phyloP scores from a whole-genome alignment of 2,888 invertebrate genomes.

The Oligia fasciuncula region DNA sequence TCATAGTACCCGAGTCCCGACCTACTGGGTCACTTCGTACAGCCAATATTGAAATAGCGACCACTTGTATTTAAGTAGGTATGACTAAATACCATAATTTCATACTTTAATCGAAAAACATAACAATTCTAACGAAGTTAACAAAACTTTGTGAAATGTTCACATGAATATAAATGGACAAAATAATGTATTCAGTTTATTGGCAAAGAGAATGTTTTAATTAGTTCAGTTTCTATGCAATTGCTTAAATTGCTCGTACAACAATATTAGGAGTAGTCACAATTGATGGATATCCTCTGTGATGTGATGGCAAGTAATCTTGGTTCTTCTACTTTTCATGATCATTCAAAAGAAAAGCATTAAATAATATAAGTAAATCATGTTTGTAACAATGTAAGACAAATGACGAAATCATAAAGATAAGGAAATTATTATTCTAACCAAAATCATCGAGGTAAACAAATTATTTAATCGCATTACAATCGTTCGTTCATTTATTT shows the following conservation, averaged over 20 bases:
- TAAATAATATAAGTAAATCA: neutral
- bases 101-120: constrained; percentile 10
- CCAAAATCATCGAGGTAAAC: constrained; percentile 5
- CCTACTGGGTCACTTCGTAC: constrained; percentile 36
- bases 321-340: neutral
- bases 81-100: constrained; percentile 35
- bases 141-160: neutral
- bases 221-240: neutral
- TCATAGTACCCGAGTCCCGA: constrained; percentile 39
- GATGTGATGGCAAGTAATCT: neutral
- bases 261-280: neutral
- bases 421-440: neutral
- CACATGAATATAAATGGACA: neutral
- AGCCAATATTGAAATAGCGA: constrained; percentile 54
- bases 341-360: neutral
- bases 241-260: neutral
- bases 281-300: neutral
- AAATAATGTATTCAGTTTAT: neutral
- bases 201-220: neutral
- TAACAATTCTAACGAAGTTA: neutral
- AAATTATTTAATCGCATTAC: constrained; percentile 23
- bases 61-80: constrained; percentile 30
- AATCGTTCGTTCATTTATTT: constrained; percentile 19
- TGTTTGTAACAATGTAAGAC: neutral
- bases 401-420: neutral